Conservation (phyloP, 2,113 vertebrate genomes). For the Petrocephalus microphthalmus region DNA sequence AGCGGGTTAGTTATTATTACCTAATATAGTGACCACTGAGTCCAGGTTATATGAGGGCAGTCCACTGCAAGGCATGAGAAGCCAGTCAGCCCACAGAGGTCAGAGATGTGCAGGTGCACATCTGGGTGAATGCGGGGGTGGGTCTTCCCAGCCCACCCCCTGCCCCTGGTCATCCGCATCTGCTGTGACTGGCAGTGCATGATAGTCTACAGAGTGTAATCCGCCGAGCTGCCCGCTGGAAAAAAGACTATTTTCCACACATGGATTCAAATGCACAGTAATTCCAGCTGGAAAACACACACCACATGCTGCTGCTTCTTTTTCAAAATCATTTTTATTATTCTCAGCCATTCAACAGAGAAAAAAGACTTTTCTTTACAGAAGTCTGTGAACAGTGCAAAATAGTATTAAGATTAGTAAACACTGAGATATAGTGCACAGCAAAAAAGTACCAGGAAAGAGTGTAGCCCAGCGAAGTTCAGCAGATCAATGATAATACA, state of each 20-base stretch:
- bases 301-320: not conserved
- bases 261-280: not conserved
- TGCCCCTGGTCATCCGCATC: not conserved
- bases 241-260: not conserved
- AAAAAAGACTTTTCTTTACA: conserved; percentile 41
- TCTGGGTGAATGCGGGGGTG: not conserved
- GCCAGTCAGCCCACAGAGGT: not conserved
- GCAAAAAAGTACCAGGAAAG: conserved; percentile 13
- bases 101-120: not conserved
- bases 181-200: not conserved
- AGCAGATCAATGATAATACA: conserved; percentile 37
- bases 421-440: conserved; percentile 40
- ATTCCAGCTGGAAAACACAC: not conserved
- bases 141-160: not conserved
- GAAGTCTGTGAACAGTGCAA: conserved; percentile 60
- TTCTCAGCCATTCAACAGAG: conserved; percentile 55
- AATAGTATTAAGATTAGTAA: conserved; percentile 44
- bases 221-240: not conserved
- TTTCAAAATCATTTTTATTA: conserved; percentile 48
- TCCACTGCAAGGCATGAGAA: not conserved
- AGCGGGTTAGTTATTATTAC: not conserved
- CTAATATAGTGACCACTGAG: not conserved
- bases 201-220: not conserved
- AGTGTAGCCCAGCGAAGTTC: conserved; percentile 31
- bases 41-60: not conserved